Base-by-base conservation (phyloP, 1,140 invertebrate species). In the Arion vulgaris region DNA sequence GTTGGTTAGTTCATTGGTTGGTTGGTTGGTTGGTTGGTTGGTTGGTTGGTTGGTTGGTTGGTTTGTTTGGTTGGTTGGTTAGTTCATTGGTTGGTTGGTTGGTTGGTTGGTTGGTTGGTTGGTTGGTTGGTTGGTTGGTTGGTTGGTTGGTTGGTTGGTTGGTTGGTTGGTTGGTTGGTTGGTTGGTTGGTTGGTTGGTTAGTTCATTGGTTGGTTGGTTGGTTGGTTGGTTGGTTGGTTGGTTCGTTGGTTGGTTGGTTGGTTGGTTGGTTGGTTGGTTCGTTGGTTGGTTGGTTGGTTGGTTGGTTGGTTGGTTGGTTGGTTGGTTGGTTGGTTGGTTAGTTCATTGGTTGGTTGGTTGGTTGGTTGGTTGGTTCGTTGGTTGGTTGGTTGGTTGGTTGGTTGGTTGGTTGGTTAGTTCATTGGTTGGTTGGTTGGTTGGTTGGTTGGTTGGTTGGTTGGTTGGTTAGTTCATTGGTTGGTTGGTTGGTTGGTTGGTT, bases 371-470 rank as follows among this genome's bases (percentile, higher is more conserved):
- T 71, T 71, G 34, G 69, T 71, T 71, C 17, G 69, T 39, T 71
- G 19, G 69, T 71, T 71, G 19, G 69, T 71, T 71, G 38, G 69
- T 36, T 39, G 69, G 69, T 71, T 71, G 17, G 69, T 71, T 71
- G 11, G 32, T n/a, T n/a, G n/a, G n/a, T n/a, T n/a, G n/a, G n/a
- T n/a, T n/a, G n/a, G n/a, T n/a, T n/a, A n/a, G n/a, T n/a, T n/a
- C n/a, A n/a, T n/a, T n/a, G n/a, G n/a, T n/a, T n/a, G n/a, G n/a
- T n/a, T n/a, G n/a, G n/a, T n/a, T n/a, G n/a, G n/a, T n/a, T n/a
- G n/a, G n/a, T n/a, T n/a, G n/a, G n/a, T n/a, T n/a, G n/a, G n/a
- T n/a, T n/a, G n/a, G n/a, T n/a, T n/a, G n/a, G n/a, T n/a, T n/a
- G n/a, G n/a, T n/a, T n/a, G n/a, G n/a, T n/a, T n/a, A n/a, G n/a